phyloP scores from a whole-genome alignment of 2,113 vertebrate species.

The Lipophrys pholis region DNA sequence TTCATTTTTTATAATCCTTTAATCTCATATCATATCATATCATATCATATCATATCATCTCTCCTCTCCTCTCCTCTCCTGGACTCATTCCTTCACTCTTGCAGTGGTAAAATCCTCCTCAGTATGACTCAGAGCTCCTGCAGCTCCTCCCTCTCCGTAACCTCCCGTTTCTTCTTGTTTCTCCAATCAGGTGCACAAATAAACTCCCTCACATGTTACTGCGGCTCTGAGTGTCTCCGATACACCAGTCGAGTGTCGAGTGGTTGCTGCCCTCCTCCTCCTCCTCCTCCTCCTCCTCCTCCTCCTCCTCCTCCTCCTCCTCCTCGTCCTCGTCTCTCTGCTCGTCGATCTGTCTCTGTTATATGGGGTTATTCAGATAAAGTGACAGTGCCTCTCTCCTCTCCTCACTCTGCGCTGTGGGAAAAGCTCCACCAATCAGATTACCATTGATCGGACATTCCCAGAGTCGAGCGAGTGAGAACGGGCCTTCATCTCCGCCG shows the following conservation, averaged over 20 bases:
- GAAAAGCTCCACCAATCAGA: constrained; percentile 32
- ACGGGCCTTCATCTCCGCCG: constrained; percentile 18
- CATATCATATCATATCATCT: too few relatives aligned
- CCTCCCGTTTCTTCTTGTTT: background rate
- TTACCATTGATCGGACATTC: constrained; percentile 54
- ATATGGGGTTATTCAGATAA: constrained; percentile 39
- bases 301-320: background rate
- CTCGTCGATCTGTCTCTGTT: constrained; percentile 36
- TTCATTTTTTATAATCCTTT: background rate
- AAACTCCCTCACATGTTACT: background rate
- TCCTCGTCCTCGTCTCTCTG: background rate
- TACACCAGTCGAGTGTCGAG: background rate
- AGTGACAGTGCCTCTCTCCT: constrained; percentile 44
- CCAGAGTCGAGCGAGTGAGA: constrained; percentile 37
- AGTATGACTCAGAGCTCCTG: constrained; percentile 29
- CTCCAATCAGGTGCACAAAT: constrained; percentile 16
- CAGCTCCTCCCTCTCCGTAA: constrained; percentile 17
- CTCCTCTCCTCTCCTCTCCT: background rate
- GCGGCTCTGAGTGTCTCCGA: background rate
- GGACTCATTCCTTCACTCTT: constrained; percentile 37
- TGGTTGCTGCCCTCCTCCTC: background rate
- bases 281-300: constrained; percentile 19
- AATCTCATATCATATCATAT: too few relatives aligned
- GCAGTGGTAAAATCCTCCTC: background rate
- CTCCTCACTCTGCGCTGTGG: constrained; percentile 8